A percentile compares a stretch with the other conserved stretches of the same genome.
Conservation (phyloP, 1,140 invertebrate genomes). For the Diachasmimorpha longicaudata region DNA sequence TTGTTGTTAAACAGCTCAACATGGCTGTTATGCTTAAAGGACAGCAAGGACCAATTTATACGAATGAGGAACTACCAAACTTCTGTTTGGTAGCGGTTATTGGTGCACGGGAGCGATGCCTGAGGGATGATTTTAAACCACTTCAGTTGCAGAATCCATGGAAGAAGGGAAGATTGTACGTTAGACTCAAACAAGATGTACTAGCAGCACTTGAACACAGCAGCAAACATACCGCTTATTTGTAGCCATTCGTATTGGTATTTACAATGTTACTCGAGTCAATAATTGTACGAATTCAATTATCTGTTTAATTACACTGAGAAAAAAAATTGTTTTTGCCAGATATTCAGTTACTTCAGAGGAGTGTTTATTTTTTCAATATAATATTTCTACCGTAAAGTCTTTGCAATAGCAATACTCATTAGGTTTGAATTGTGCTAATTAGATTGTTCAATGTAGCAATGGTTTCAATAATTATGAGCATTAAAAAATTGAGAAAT, state of each 20-base stretch:
- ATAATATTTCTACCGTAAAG: no score
- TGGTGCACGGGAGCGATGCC: slow-evolving; percentile 87
- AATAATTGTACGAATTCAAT: background rate
- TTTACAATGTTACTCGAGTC: background rate
- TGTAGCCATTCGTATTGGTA: background rate
- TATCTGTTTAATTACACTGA: background rate
- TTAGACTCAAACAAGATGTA: slow-evolving; percentile 86
- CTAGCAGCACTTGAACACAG: slow-evolving; percentile 86
- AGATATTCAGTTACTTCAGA: no score
- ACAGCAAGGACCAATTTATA: slow-evolving; percentile 84
- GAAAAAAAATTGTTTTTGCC: no score
- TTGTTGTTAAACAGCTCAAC: slow-evolving; percentile 93
- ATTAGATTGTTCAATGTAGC: no score
- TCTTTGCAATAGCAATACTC: no score
- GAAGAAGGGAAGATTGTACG: slow-evolving; percentile 90
- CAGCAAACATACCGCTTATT: slow-evolving; percentile 72
- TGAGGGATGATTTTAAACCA: slow-evolving; percentile 92
- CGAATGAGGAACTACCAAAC: slow-evolving; percentile 77
- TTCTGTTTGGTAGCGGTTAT: slow-evolving; percentile 95
- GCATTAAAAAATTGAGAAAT: no score
- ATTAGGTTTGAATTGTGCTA: no score
- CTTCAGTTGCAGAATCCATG: slow-evolving; percentile 93
- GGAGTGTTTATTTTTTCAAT: no score
- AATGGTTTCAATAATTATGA: no score
- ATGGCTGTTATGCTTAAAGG: slow-evolving; percentile 89